These are phyloP conservation scores for Dilophus febrilis DNA, from an alignment of 2,888 invertebrate genomes.

Conservation along the genomic window DNA sequence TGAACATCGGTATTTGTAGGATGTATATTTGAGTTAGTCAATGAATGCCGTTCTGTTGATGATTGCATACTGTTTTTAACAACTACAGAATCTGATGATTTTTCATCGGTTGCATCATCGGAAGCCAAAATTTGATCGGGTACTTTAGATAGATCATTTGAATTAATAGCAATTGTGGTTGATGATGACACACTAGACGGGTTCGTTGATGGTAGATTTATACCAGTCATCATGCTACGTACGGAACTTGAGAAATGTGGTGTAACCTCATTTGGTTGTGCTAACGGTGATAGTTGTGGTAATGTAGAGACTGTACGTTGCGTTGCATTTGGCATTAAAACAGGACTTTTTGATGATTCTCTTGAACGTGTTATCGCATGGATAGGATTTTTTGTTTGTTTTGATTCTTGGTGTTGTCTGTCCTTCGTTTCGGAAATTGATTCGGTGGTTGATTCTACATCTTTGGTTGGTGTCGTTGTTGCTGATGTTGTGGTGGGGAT, in stretches of 20 bases:
- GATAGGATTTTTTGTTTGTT: conserved; percentile 10
- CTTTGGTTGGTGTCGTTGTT: conserved; percentile 12
- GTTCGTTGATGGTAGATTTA: no score
- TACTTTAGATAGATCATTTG: no score
- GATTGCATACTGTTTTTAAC: neutral
- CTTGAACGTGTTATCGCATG: conserved; percentile 17
- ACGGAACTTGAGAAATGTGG: conserved; percentile 54
- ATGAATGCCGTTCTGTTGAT: neutral
- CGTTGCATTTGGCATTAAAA: conserved; percentile 13
- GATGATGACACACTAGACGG: conserved; percentile 46
- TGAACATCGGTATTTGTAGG: neutral
- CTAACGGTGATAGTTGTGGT: conserved; percentile 52
- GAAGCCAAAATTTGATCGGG: conserved; percentile 22
- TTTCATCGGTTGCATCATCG: conserved; percentile 20
- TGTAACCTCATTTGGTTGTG: conserved; percentile 52
- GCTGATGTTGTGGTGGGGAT: conserved; percentile 20
- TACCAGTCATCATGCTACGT: conserved; percentile 51
- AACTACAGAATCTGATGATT: neutral
- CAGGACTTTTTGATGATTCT: conserved; percentile 14
- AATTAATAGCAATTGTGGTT: conserved; percentile 8
- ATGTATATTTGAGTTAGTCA: no score
- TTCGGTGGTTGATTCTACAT: conserved; percentile 10
- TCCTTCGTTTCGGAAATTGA: neutral
- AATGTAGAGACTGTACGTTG: conserved; percentile 18
- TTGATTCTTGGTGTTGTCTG: no score